Base-by-base conservation (phyloP, 2,888 invertebrate genomes). In the Polyploca ridens region DNA sequence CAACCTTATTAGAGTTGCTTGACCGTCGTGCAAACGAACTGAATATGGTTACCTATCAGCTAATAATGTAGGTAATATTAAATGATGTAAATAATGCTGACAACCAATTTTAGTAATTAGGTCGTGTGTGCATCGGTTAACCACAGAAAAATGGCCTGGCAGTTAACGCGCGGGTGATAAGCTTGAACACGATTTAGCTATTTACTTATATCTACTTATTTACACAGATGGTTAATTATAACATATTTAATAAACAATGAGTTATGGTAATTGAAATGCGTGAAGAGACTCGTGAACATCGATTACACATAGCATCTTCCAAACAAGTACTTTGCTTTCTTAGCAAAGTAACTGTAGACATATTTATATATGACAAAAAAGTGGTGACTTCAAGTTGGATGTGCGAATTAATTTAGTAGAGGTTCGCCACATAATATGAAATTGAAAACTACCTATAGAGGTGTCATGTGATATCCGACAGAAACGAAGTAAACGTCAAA, bases 91-190 rank as follows among this genome's bases (percentile, higher is more conserved):
- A 19, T 10, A 54, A 19, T n/a, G 54, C 49, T 49, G 10, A 65
- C 69, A 69, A 76, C 74, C 68, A 72, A 77, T 79, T 79, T 78
- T 19, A 13, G 6, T 16, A 11, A 66, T 81, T 80, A 81, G 84
- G 84, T 82, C 79, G 78, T 69, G 73, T 77, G 73, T 73, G 66
- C 69, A 69, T 78, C 71, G 79, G 77, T 76, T 76, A 78, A 79
- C 86, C 84, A 76, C 81, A 80, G 46, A 46, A 68, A 73, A 72
- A 66, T 64, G 65, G 69, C 68, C 64, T 66, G 72, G 71, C 74
- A 71, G n/a, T 49, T 49, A 69, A 67, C 64, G 73, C 70, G 70
- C 70, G 78, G 76, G 71, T 70, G 68, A 72, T 74, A 72, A 54
- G 44, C 63, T 62, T 64, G 62, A 70, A 69, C 70, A 73, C 66